These are phyloP conservation scores for Alouatta palliata DNA, from an alignment of 2,113 vertebrate species.

Conservation along the genomic window DNA sequence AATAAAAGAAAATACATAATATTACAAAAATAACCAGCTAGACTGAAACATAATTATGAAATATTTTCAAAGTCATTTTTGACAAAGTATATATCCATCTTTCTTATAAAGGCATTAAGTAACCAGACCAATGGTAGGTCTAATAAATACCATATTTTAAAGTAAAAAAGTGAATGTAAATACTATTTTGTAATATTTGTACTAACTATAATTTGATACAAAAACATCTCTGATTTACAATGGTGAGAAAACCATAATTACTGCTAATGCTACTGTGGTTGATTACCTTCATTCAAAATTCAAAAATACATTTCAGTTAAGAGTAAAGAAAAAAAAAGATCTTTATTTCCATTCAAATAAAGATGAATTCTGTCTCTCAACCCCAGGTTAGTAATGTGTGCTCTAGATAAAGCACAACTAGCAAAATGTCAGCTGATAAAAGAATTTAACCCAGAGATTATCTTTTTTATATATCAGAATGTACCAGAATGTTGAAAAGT, in stretches of 20 bases:
- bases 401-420: background rate
- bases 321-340: background rate
- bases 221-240: slow-evolving; percentile 18
- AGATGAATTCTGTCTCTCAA: background rate
- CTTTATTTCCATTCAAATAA: background rate
- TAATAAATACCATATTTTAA: background rate
- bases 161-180: background rate
- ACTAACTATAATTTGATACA: background rate
- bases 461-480: background rate
- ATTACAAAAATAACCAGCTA: background rate
- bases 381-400: background rate
- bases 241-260: background rate
- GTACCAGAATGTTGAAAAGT: background rate
- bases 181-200: background rate
- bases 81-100: background rate
- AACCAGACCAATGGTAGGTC: background rate
- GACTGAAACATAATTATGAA: background rate
- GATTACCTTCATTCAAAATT: background rate
- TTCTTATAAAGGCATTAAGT: background rate
- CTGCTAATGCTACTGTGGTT: background rate
- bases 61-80: background rate
- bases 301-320: background rate
- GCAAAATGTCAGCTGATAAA: background rate
- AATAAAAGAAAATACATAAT: background rate
- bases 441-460: background rate